Evolutionary conservation across 1,140 invertebrate species (phyloP).

Genomic region (Drosophila busckii): DNA sequence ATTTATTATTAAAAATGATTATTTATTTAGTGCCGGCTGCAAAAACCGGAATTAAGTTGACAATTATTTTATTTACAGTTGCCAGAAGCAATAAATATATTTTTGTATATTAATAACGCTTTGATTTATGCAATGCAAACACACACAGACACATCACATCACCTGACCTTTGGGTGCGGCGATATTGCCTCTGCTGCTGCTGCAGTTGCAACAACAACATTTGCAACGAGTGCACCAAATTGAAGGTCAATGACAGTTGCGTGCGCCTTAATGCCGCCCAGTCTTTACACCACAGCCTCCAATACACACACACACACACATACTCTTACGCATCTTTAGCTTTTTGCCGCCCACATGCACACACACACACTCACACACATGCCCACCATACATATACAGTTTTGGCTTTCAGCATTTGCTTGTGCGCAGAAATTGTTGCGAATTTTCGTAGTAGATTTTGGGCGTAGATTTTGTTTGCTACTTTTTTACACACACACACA

Average conservation of each 20-base stretch:
- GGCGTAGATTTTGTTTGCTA: conserved; percentile 25
- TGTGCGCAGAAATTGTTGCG: conserved; percentile 40
- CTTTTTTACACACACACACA: conserved; percentile 13
- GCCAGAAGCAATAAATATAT: no score
- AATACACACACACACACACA: background rate
- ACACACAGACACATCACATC: conserved; percentile 40
- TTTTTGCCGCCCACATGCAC: background rate
- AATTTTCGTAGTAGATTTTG: conserved; percentile 43
- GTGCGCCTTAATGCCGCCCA: conserved; percentile 59
- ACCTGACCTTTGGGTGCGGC: conserved; percentile 72
- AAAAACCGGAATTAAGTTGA: no score
- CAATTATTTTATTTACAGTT: no score
- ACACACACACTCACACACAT: background rate
- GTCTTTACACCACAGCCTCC: conserved; percentile 1
- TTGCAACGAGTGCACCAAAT: conserved; percentile 60
- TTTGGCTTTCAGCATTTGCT: conserved; percentile 21
- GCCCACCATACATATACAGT: conserved; percentile 6
- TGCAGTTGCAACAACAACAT: conserved; percentile 14
- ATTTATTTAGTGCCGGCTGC: no score
- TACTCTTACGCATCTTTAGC: no score
- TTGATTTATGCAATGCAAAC: conserved; percentile 51
- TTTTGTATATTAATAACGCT: no score
- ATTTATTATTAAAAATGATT: no score
- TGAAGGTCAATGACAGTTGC: conserved; percentile 74
- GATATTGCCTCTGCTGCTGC: conserved; percentile 15